Base-by-base conservation (phyloP, 2,888 invertebrate genomes). In the Acanthopleura granulata region DNA sequence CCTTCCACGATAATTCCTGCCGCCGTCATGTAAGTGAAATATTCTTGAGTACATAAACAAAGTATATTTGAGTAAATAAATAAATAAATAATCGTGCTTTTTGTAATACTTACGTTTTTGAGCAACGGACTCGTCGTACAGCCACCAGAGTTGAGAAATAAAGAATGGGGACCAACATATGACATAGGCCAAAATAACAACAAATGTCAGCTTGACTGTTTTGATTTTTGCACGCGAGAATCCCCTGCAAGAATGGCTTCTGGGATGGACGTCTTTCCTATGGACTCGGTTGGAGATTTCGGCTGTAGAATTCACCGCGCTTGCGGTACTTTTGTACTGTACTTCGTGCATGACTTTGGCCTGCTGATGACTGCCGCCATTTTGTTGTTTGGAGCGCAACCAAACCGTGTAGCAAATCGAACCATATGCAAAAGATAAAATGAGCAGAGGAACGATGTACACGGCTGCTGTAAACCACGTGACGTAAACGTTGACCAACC, bases 141-240 rank as follows among this genome's bases (percentile, higher is more conserved):
- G 88, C 74, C 88, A 87, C 93, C 94, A 94, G 27, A 94, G 89
- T 84, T 93, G 93, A 14, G 93, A 93, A 61, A 93, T 91, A 78
- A 94, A 93, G 86, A 94, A 95, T 0, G 95, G 95, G 62, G 93
- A 92, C 84, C 94, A 94, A 82, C 94, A 94, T 51, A 93, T 89
- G 57, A 94, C 92, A 88, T 94, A 94, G 72, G 86, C 85, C 6
- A 86, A 49, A 18, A 87, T 85, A 12, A 92, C 92, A 0, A 91
- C 91, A 51, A 91, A 86, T 3, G 92, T 92, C 73, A 92, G 82
- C 74, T 91, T 91, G 0, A 92, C 89, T 3, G 92, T 92, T 80
- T 91, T 91, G 49, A 92, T 86, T 76, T 91, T 91, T 18, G 91
- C 89, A 25, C 86, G 79, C 6, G 90, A 89, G 57, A 91, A 92